Evolutionary conservation across 64 coral and sea anemone species (phyloP).

Genomic region (Stichodactyla helianthus): DNA sequence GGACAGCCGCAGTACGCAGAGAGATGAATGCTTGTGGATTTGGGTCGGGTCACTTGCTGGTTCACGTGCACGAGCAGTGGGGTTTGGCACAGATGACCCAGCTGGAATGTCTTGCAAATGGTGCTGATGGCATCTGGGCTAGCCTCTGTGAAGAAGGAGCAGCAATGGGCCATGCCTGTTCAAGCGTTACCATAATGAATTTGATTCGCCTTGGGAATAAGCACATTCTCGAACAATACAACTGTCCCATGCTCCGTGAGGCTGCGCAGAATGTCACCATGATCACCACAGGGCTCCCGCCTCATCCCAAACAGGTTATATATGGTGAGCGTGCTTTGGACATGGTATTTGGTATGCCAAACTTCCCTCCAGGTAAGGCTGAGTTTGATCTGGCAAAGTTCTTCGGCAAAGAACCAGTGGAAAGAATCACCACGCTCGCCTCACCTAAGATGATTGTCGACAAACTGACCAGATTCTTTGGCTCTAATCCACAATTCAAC

Average conservation of each 20-base stretch:
- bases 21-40: constrained; percentile 67
- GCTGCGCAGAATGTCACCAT: constrained; percentile 38
- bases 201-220: constrained; percentile 70
- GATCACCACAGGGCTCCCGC: constrained; percentile 26
- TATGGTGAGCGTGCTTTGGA: constrained; percentile 69
- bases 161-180: constrained; percentile 61
- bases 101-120: constrained; percentile 44
- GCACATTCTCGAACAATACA: constrained; percentile 43
- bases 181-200: constrained; percentile 62
- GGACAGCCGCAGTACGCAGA: constrained; percentile 42
- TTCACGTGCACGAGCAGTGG: constrained; percentile 74
- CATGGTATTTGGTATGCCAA: constrained; percentile 54
- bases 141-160: constrained; percentile 57
- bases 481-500: constrained; percentile 58
- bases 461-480: constrained; percentile 45
- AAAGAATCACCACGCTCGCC: constrained; percentile 65
- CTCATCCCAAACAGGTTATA: constrained; percentile 46
- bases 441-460: constrained; percentile 53
- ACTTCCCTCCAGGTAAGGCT: constrained; percentile 31
- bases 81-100: constrained; percentile 52
- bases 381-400: constrained; percentile 56
- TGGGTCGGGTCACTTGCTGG: constrained; percentile 48
- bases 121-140: constrained; percentile 74
- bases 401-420: constrained; percentile 57
- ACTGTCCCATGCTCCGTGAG: constrained; percentile 37